Evolutionary conservation across 2,113 vertebrate species (phyloP).

Genomic region (Osmerus eperlanus): DNA sequence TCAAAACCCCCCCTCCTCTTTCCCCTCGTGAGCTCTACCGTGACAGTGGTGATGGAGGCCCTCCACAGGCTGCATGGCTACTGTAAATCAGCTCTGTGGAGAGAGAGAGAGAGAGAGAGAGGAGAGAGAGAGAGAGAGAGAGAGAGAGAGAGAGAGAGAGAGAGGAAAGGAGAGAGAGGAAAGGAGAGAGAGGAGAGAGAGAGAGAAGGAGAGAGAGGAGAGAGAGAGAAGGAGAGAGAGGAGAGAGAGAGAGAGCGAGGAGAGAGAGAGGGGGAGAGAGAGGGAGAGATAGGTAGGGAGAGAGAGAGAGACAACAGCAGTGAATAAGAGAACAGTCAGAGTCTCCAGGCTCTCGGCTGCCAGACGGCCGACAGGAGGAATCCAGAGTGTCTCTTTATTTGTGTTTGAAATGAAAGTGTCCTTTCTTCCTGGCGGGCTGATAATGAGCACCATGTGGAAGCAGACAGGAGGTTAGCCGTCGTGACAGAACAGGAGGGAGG

Average conservation of each 20-base stretch:
- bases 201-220: too few relatives aligned
- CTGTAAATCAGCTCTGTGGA: slow-evolving; percentile 52
- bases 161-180: too few relatives aligned
- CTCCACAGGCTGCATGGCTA: slow-evolving; percentile 42
- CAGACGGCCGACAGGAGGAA: slow-evolving; percentile 59
- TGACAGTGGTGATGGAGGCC: slow-evolving; percentile 56
- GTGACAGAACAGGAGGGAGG: slow-evolving; percentile 53
- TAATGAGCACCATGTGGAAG: slow-evolving; percentile 71
- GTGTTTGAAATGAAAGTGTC: slow-evolving; percentile 67
- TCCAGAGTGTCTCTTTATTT: slow-evolving; percentile 68
- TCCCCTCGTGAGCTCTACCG: slow-evolving; percentile 54
- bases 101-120: too few relatives aligned
- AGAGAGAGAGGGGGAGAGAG: too few relatives aligned
- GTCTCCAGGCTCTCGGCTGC: slow-evolving; percentile 37
- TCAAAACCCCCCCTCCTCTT: slow-evolving; percentile 10
- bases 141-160: too few relatives aligned
- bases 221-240: too few relatives aligned
- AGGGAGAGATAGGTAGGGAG: too few relatives aligned
- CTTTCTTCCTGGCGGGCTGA: slow-evolving; percentile 55
- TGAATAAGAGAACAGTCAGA: slow-evolving; percentile 55
- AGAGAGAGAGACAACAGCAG: slow-evolving; percentile 21
- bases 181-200: too few relatives aligned
- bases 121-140: too few relatives aligned
- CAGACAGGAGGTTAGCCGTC: slow-evolving; percentile 51
- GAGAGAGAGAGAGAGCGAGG: too few relatives aligned